phyloP scores from a whole-genome alignment of 2,797 vertebrate genomes.

The Poecile montanus region DNA sequence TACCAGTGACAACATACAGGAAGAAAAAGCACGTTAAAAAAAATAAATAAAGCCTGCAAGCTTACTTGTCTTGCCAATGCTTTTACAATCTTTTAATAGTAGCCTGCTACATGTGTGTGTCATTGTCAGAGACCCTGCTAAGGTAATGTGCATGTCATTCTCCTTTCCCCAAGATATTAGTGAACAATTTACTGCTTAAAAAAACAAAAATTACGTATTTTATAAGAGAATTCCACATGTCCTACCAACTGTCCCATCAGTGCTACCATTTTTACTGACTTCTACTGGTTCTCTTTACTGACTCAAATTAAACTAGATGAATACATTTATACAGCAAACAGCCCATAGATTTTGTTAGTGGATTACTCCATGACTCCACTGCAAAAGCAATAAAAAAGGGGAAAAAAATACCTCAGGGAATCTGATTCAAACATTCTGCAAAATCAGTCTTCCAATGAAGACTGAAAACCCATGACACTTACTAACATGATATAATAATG shows the following conservation, averaged over 20 bases:
- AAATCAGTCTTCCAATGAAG: neutral
- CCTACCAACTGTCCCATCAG: neutral
- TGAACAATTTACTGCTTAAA: neutral
- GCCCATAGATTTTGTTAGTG: neutral
- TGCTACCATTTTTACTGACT: neutral
- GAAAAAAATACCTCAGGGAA: neutral
- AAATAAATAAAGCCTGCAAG: neutral
- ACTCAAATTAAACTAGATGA: neutral
- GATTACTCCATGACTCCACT: neutral
- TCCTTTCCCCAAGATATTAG: neutral
- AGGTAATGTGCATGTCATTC: neutral
- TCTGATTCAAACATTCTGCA: neutral
- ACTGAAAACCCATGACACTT: neutral
- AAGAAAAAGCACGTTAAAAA: neutral
- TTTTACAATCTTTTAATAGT: neutral
- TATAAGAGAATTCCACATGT: neutral
- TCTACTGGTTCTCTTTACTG: neutral
- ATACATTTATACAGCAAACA: neutral
- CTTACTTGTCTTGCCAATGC: neutral
- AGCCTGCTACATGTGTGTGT: neutral
- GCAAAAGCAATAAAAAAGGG: neutral
- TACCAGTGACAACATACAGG: neutral
- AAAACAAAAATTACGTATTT: accelerated
- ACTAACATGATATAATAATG: neutral
- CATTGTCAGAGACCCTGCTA: neutral